phyloP scores from a whole-genome alignment of 2,888 invertebrate species.

The Apamea anceps region DNA sequence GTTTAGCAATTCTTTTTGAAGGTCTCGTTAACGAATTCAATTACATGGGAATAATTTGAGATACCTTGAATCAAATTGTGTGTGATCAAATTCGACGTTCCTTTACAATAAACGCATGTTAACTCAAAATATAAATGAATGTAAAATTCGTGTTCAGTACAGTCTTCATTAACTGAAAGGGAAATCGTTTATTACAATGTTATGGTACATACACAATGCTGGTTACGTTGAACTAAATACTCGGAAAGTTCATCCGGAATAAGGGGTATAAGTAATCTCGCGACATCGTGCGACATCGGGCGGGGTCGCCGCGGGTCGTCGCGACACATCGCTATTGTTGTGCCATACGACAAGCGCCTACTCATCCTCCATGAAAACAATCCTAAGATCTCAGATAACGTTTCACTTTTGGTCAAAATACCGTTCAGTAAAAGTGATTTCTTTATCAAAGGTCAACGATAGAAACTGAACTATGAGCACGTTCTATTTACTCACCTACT shows the following conservation, averaged over 20 bases:
- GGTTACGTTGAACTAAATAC: conserved; percentile 44
- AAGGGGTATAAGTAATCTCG: conserved; percentile 46
- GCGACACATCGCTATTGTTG: conserved; percentile 63
- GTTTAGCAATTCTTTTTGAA: conserved; percentile 43
- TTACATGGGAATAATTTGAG: conserved; percentile 49
- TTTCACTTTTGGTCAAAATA: conserved; percentile 80
- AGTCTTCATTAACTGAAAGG: conserved; percentile 39
- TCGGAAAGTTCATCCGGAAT: conserved; percentile 53
- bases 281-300: conserved; percentile 52
- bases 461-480: conserved; percentile 66
- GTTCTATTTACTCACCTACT: conserved; percentile 66
- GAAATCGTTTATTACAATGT: conserved; percentile 43
- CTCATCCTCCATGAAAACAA: conserved; percentile 85
- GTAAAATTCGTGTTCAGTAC: background rate
- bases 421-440: conserved; percentile 79
- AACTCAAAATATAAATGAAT: background rate
- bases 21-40: conserved; percentile 55
- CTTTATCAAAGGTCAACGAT: conserved; percentile 75
- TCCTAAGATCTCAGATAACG: conserved; percentile 76
- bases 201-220: conserved; percentile 30
- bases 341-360: conserved; percentile 71
- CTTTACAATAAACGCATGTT: conserved; percentile 32
- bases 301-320: conserved; percentile 54
- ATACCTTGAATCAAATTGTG: conserved; percentile 49
- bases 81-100: conserved; percentile 34